Percentiles rank a stretch among this genome's conserved stretches.
These are phyloP conservation scores for Listrodromus nycthemerus DNA, from an alignment of 2,888 invertebrate genomes.

Conservation along the genomic window DNA sequence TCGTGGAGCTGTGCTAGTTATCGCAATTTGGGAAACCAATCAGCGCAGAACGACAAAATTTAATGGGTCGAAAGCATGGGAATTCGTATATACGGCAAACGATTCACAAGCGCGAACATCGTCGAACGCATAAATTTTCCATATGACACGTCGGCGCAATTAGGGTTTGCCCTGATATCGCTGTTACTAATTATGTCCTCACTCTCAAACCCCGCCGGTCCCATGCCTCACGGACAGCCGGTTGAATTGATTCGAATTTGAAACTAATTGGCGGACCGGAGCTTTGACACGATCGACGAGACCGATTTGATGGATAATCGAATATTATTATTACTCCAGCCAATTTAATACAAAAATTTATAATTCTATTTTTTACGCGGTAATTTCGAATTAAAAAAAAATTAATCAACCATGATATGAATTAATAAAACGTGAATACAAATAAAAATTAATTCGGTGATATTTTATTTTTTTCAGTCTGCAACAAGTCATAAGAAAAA, in stretches of 20 bases:
- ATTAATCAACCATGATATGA: neutral
- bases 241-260: slow-evolving; percentile 82
- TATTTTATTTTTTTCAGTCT: too few relatives aligned
- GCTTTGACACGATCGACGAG: slow-evolving; percentile 1
- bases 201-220: slow-evolving; percentile 67
- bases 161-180: slow-evolving; percentile 81
- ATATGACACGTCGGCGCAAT: slow-evolving; percentile 81
- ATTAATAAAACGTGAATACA: too few relatives aligned
- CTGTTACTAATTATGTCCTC: slow-evolving; percentile 81
- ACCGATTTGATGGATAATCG: neutral
- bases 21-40: neutral
- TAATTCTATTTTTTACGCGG: neutral
- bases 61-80: slow-evolving; percentile 25
- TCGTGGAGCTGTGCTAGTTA: neutral
- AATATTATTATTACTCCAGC: neutral
- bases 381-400: too few relatives aligned
- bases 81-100: slow-evolving; percentile 51
- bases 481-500: too few relatives aligned
- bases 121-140: slow-evolving; percentile 79
- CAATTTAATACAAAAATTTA: neutral
- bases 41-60: neutral
- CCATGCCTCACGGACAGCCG: slow-evolving; percentile 69
- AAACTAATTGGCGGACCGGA: slow-evolving; percentile 76
- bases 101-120: slow-evolving; percentile 74
- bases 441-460: too few relatives aligned